Percentiles rank a stretch among this genome's conserved stretches.
These are phyloP conservation scores for Amyelois transitella DNA, from an alignment of 1,140 invertebrate genomes.

Conservation along the genomic window DNA sequence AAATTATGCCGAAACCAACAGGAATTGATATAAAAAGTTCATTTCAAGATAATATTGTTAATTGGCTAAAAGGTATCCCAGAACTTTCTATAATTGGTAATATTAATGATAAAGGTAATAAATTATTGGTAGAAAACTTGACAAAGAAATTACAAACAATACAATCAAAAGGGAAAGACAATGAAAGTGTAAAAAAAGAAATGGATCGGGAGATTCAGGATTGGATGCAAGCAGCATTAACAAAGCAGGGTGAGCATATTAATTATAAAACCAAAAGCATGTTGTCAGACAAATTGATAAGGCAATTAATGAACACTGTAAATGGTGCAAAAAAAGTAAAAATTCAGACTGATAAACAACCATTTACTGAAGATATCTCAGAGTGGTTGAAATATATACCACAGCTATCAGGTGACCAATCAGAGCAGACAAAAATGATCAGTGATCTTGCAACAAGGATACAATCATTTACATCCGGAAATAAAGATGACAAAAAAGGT, in stretches of 20 bases:
- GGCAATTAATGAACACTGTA: background rate
- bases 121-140: conserved; percentile 14
- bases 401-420: background rate
- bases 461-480: background rate
- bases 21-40: background rate
- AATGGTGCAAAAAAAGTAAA: background rate
- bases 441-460: conserved; percentile 1
- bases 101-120: conserved; percentile 11
- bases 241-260: background rate
- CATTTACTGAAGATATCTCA: background rate
- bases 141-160: conserved; percentile 19
- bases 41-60: conserved; percentile 14
- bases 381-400: conserved; percentile 11
- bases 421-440: background rate
- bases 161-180: conserved; percentile 6
- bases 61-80: conserved; percentile 13
- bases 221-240: conserved; percentile 21
- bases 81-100: conserved; percentile 1
- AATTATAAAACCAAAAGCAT: background rate
- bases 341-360: background rate
- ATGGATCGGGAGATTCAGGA: conserved; percentile 17
- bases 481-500: background rate
- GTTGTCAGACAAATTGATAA: background rate
- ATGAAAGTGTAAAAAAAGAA: conserved; percentile 8
- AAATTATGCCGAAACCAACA: background rate